A percentile compares a stretch with the other conserved stretches of the same genome.
These are phyloP conservation scores for Cacoxenus indagator DNA, from an alignment of 2,888 invertebrate species.

Conservation along the genomic window DNA sequence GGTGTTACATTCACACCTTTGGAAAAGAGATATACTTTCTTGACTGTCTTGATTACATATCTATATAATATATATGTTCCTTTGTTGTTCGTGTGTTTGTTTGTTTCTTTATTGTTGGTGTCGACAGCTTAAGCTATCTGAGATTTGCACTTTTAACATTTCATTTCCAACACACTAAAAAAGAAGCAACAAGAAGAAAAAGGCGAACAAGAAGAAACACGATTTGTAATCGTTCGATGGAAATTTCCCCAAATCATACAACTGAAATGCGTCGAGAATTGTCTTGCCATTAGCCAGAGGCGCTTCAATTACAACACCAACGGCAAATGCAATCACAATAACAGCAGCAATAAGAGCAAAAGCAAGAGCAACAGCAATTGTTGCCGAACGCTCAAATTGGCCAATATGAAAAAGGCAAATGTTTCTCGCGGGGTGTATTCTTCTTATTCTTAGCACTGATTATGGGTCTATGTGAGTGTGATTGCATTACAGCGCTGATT, in stretches of 20 bases:
- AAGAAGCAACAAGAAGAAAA: not conserved
- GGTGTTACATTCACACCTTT: too few relatives aligned
- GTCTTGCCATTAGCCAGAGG: not conserved
- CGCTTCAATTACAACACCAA: not conserved
- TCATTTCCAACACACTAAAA: constrained; percentile 3
- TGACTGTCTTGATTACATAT: too few relatives aligned
- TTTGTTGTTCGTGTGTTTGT: not conserved
- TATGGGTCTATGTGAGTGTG: not conserved
- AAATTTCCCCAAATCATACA: constrained; percentile 20
- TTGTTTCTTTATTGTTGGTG: not conserved
- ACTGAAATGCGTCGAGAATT: constrained; percentile 7
- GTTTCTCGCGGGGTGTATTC: not conserved
- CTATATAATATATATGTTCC: too few relatives aligned
- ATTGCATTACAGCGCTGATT: not conserved
- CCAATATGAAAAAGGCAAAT: not conserved
- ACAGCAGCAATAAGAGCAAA: constrained; percentile 3
- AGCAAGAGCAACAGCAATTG: not conserved
- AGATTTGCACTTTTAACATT: constrained; percentile 7
- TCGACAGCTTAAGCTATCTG: too few relatives aligned
- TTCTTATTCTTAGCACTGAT: not conserved
- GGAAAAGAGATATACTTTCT: too few relatives aligned
- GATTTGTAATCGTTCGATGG: constrained; percentile 8
- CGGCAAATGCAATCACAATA: not conserved
- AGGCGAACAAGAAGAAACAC: constrained; percentile 3
- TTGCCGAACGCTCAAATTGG: constrained; percentile 11